These are phyloP conservation scores for Dysmachus trigonus DNA, from an alignment of 2,888 invertebrate species.

Conservation along the genomic window DNA sequence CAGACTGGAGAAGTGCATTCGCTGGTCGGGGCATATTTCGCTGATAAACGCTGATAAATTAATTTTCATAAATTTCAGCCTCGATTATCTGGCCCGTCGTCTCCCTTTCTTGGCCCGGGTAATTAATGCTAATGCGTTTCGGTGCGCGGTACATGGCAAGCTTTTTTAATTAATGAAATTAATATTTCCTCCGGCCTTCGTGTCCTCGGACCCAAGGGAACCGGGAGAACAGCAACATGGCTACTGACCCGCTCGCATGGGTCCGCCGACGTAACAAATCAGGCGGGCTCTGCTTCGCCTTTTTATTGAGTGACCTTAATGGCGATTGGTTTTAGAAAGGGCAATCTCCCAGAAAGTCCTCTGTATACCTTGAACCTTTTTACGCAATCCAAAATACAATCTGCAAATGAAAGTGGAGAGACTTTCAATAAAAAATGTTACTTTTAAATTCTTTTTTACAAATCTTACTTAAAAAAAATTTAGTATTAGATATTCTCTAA, in stretches of 20 bases:
- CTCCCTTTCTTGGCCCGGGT: slow-evolving; percentile 30
- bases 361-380: neutral
- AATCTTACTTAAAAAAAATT: too few relatives aligned
- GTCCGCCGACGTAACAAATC: neutral
- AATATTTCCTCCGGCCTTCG: slow-evolving; percentile 30
- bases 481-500: too few relatives aligned
- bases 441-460: neutral
- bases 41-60: slow-evolving; percentile 41
- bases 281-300: neutral
- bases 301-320: neutral
- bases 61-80: slow-evolving; percentile 36
- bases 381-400: neutral
- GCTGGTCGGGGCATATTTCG: slow-evolving; percentile 2
- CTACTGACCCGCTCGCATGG: neutral
- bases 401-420: neutral
- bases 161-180: slow-evolving; percentile 42
- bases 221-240: neutral
- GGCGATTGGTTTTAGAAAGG: neutral
- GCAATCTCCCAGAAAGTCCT: neutral
- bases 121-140: slow-evolving; percentile 44
- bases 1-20: slow-evolving; percentile 40
- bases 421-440: neutral
- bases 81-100: slow-evolving; percentile 22
- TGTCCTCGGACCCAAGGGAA: neutral
- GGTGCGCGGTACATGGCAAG: neutral